Conservation (phyloP, 2,113 vertebrate species). For the Chaetodon auriga region DNA sequence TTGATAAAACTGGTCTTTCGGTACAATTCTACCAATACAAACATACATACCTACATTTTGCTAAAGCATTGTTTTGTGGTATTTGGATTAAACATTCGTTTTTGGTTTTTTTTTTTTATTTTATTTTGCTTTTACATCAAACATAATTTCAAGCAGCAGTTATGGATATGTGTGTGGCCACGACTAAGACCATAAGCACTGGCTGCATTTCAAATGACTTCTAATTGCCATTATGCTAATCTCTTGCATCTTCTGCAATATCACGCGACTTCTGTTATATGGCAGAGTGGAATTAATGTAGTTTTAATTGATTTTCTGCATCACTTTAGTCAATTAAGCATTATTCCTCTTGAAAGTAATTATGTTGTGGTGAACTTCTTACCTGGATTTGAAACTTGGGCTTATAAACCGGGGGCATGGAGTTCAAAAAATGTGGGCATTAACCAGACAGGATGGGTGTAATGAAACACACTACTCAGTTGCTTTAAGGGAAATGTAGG, state of each 20-base stretch:
- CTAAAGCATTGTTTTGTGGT: not conserved
- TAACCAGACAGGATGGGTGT: not conserved
- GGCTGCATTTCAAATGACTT: conserved; percentile 15
- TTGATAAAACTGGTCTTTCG: not conserved
- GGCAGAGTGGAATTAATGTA: not conserved
- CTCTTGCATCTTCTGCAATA: not conserved
- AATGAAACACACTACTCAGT: not conserved
- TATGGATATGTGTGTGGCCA: not conserved
- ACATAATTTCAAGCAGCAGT: conserved; percentile 11
- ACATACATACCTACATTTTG: not conserved
- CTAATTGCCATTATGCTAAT: conserved; percentile 1
- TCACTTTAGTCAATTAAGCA: not conserved
- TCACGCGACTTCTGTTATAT: not conserved
- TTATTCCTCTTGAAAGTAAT: not conserved
- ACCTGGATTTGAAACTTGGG: not conserved
- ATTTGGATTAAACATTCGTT: not conserved
- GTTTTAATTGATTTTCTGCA: not conserved
- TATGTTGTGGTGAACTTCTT: not conserved
- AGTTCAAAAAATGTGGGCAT: not conserved
- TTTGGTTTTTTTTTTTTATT: too few species aligned
- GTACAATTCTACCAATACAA: not conserved
- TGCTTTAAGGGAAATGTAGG: not conserved
- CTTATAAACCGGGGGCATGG: not conserved
- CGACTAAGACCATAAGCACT: not conserved
- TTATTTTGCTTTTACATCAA: not conserved